Conservation (phyloP, 2,888 invertebrate species). For the Limnephilus rhombicus region DNA sequence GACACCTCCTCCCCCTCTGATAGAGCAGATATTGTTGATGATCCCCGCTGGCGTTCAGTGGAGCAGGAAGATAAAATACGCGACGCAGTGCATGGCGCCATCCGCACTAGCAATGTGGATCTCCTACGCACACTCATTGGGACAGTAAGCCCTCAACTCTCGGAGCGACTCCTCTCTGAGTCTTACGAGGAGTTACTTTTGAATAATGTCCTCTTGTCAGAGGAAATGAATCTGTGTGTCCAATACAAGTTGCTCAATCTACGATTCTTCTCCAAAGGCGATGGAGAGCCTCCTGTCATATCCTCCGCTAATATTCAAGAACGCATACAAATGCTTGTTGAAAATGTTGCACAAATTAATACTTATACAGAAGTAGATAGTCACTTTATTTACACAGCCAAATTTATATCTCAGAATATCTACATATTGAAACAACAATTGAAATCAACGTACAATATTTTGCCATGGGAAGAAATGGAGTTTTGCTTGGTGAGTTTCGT, state of each 20-base stretch:
- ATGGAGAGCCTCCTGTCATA: not conserved
- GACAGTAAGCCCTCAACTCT: too few species aligned
- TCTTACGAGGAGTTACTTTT: not conserved
- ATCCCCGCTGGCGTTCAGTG: not conserved
- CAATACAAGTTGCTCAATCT: conserved; percentile 12
- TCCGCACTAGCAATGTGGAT: conserved; percentile 9
- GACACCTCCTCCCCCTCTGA: too few species aligned
- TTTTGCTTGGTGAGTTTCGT: conserved; percentile 67
- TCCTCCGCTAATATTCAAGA: not conserved
- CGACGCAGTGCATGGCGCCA: not conserved
- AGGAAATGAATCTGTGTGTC: conserved; percentile 15
- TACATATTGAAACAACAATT: conserved; percentile 65
- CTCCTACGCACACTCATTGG: not conserved
- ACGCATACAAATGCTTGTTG: not conserved
- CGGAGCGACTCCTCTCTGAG: too few species aligned
- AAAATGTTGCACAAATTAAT: not conserved
- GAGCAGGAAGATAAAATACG: not conserved
- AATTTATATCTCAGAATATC: conserved; percentile 66
- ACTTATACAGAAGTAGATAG: conserved; percentile 54
- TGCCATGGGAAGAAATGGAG: conserved; percentile 68
- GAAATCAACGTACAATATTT: conserved; percentile 65
- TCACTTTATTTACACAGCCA: conserved; percentile 64
- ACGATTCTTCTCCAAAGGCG: not conserved
- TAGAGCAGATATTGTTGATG: too few species aligned
- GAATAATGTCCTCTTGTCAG: conserved; percentile 22